Evolutionary conservation across 2,797 vertebrate species (phyloP), one percentile per base, ranked within the genome.

Genomic region (Champsocephalus gunnari): DNA sequence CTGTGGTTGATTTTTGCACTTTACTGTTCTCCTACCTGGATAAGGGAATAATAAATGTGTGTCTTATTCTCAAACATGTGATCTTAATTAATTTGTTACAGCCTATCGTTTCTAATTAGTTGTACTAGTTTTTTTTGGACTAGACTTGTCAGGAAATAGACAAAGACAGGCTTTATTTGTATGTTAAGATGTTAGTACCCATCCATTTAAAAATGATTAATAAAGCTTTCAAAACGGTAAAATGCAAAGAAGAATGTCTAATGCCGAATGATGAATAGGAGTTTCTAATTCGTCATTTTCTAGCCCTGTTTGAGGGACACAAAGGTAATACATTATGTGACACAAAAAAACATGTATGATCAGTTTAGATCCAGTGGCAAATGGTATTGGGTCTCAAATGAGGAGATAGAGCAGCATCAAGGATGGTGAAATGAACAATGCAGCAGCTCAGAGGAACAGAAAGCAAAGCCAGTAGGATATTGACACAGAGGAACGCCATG

Each of bases 401-500:
- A 86, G 84, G 83, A 91, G 81, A 82, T 78, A 79, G 86, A 89
- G 79, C 73, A 80, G 81, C 83, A 78, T 85, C 64, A 45, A 58
- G 76, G 72, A 62, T 73, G 78, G 32, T 57, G 64, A 80, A 60
- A 75, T 73, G 0, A 78, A 68, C 43, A 19, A 44, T n/a, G 72
- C 71, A n/a, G 60, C 56, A 44, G 66, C 55, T 89, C 71, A 87
- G 79, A 91, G 55, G 19, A 81, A 83, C 65, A 94, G 92, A 71
- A 92, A 93, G 61, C 92, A 84, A 1, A 87, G 89, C 89, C 92
- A 93, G 76, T 92, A 80, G 93, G 44, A 98, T 92, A 83, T 98
- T 98, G 86, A 96, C 93, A 28, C 96, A 87, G 88, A 97, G 92
- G 81, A 98, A 98, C 13, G 96, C 88, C 45, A 94, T 87, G 72